Evolutionary conservation across 2,797 vertebrate genomes (phyloP).

Genomic region (Cuniculus paca): DNA sequence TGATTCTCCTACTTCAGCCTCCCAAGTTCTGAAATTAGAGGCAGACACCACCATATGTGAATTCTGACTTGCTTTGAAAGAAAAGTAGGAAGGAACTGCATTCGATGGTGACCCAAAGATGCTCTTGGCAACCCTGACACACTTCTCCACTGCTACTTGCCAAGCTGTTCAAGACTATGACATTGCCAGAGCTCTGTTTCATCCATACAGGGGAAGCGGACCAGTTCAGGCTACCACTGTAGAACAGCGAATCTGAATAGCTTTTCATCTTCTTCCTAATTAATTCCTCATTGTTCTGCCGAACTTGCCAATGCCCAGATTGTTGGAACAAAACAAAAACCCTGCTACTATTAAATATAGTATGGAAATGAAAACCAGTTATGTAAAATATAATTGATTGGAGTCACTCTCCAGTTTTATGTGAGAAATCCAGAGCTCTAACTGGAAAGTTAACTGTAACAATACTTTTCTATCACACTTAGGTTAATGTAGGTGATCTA

Average conservation of each 20-base stretch:
- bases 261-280: constrained; percentile 55
- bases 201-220: background rate
- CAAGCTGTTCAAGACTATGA: background rate
- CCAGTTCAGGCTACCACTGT: background rate
- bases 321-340: constrained; percentile 28
- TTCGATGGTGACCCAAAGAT: background rate
- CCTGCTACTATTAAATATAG: background rate
- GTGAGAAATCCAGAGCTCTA: constrained; percentile 29
- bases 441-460: background rate
- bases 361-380: constrained; percentile 55
- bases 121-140: background rate
- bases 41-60: background rate
- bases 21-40: background rate
- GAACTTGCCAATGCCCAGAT: background rate
- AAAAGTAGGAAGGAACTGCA: background rate
- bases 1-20: background rate
- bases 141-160: background rate
- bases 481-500: constrained; percentile 9
- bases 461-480: constrained; percentile 27
- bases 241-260: background rate
- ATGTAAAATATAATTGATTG: constrained; percentile 42
- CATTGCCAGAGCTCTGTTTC: background rate
- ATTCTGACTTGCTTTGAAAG: background rate
- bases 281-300: constrained; percentile 31
- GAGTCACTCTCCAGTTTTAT: background rate